Percentiles rank a stretch among this genome's conserved stretches.
phyloP scores from a whole-genome alignment of 2,888 invertebrate genomes.

The Epinotia ramella region DNA sequence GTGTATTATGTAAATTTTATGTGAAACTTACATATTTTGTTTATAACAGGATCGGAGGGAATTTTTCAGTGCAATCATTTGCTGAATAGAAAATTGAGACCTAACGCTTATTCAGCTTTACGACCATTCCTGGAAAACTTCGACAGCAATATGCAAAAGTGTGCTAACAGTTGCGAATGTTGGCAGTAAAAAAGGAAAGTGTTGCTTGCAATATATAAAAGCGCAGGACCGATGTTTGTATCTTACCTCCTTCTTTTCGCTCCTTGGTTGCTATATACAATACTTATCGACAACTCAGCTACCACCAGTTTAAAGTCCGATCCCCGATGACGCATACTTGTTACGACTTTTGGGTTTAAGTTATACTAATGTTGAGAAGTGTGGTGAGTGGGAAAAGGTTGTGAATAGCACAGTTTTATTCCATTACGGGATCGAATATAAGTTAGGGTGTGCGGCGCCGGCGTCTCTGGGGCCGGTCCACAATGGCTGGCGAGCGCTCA shows the following conservation, averaged over 20 bases:
- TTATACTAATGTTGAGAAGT: background rate
- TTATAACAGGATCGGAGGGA: background rate
- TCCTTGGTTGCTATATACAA: conserved; percentile 37
- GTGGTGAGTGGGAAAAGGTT: background rate
- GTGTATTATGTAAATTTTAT: no score
- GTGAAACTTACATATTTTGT: background rate
- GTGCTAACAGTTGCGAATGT: conserved; percentile 23
- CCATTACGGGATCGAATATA: conserved; percentile 67
- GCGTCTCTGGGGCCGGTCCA: conserved; percentile 50
- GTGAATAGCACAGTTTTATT: conserved; percentile 50
- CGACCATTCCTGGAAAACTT: background rate
- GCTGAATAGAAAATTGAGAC: conserved; percentile 7
- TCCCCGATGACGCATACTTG: background rate
- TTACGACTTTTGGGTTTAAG: background rate
- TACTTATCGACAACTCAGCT: conserved; percentile 1
- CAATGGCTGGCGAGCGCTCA: conserved; percentile 54
- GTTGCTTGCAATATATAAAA: conserved; percentile 22
- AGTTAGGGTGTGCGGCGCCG: conserved; percentile 57
- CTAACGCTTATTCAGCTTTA: background rate
- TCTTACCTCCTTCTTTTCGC: conserved; percentile 45
- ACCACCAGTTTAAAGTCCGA: background rate
- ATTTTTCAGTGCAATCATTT: background rate
- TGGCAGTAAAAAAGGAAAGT: conserved; percentile 16
- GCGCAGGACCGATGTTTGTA: conserved; percentile 47
- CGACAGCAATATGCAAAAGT: conserved; percentile 26